Conservation (phyloP, 92 coral and sea anemone species). For the Scolanthus callimorphus region DNA sequence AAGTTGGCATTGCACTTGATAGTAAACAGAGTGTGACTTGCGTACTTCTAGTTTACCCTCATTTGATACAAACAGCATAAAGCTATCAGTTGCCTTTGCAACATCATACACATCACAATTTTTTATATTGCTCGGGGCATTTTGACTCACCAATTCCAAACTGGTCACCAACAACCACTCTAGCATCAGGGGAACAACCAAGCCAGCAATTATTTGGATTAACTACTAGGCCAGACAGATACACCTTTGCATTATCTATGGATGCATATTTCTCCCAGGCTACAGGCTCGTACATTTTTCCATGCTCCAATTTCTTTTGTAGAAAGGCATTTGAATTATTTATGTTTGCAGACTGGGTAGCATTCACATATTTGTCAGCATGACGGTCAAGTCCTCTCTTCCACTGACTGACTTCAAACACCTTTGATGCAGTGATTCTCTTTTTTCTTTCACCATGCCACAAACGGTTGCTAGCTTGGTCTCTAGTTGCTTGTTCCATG, state of each 20-base stretch:
- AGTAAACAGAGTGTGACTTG: constrained; percentile 37
- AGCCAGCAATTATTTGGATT: constrained; percentile 45
- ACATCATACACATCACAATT: constrained; percentile 50
- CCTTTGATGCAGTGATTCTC: constrained; percentile 47
- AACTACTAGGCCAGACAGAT: constrained; percentile 42
- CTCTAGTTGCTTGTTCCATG: constrained; percentile 37
- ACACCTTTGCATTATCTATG: constrained; percentile 43
- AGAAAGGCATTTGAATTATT: constrained; percentile 17
- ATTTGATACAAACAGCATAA: constrained; percentile 33
- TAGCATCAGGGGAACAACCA: constrained; percentile 56
- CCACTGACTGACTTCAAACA: constrained; percentile 47
- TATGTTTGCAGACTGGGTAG: constrained; percentile 5
- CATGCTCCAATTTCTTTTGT: constrained; percentile 45
- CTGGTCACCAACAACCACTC: constrained; percentile 20
- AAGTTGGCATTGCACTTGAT: no score
- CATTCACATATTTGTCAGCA: constrained; percentile 51
- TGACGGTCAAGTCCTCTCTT: constrained; percentile 53
- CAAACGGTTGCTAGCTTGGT: constrained; percentile 35
- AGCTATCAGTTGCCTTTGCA: constrained; percentile 35
- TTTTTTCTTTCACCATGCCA: constrained; percentile 34
- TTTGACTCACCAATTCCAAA: constrained; percentile 59
- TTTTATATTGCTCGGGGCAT: constrained; percentile 54
- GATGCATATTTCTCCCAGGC: no score
- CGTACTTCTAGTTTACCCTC: constrained; percentile 34
- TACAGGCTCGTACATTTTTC: constrained; percentile 51